Conservation (phyloP, 2,888 invertebrate genomes). For the Mayetiola destructor region DNA sequence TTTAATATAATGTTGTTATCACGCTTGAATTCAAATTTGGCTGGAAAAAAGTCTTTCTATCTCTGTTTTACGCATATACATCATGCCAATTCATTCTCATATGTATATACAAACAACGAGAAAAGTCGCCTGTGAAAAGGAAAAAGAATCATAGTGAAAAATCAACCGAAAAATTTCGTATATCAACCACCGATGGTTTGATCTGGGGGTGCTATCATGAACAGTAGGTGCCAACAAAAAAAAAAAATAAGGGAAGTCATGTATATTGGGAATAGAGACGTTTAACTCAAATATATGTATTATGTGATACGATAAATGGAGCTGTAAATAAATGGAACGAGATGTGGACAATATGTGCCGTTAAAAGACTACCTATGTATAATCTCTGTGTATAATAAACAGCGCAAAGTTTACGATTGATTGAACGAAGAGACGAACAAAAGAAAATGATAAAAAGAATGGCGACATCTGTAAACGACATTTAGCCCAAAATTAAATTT, state of each 20-base stretch:
- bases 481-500: constrained; percentile 39
- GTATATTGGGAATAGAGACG: too few relatives aligned
- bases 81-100: too few relatives aligned
- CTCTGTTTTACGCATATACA: too few relatives aligned
- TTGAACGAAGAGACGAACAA: constrained; percentile 19
- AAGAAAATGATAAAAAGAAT: constrained; percentile 38
- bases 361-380: neutral
- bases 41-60: too few relatives aligned
- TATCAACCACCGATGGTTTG: too few relatives aligned
- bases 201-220: too few relatives aligned
- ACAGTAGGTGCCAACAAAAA: too few relatives aligned
- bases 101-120: neutral
- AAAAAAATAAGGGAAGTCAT: too few relatives aligned
- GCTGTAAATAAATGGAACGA: too few relatives aligned
- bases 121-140: neutral
- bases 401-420: neutral
- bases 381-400: neutral
- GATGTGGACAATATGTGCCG: too few relatives aligned
- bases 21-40: neutral
- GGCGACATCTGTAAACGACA: constrained; percentile 37
- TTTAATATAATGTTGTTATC: constrained; percentile 13
- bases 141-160: constrained; percentile 4
- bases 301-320: too few relatives aligned
- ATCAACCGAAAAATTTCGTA: neutral
- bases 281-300: too few relatives aligned